Base-by-base conservation (phyloP, 2,113 vertebrate genomes). In the Sardina pilchardus region DNA sequence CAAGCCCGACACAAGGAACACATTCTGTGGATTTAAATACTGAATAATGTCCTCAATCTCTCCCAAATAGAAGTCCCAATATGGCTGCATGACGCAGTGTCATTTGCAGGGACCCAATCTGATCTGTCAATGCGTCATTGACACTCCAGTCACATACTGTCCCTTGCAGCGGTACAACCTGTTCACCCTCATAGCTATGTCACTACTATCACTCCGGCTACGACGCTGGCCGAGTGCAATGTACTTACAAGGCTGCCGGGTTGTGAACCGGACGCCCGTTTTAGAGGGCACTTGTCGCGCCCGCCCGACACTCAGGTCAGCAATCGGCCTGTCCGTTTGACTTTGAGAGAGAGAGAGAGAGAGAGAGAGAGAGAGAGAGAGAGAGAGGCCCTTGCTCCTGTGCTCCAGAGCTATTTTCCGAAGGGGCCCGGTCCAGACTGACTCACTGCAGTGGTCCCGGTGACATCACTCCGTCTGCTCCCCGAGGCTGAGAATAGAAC, bases 401-500 rank as follows among this genome's bases (percentile, higher is more conserved):
- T 2, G 16, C 6, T 4, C 4, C 26, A 75, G 14, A 75, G 30
- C 71, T 78, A 36, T 78, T 78, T 78, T 50, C 48, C 71, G n/a
- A 24, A 34, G 36, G 30, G 71, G 71, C 71, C 71, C 5, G 75
- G 87, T 88, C 81, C 84, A 86, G 86, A 88, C 86, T 90, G 87
- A 91, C 84, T 89, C 88, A 91, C 89, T 89, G 89, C 90, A 90
- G 89, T 88, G 87, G 89, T 88, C 85, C 71, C 67, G 83, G 86
- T 90, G 89, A 91, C 88, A 88, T 89, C 88, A 91, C 67, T 82
- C 53, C 0, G 84, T 90, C 84, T 90, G 84, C 16, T 78, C 30
- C 16, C 83, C 42, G 85, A 43, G 42, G 85, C 89, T 88, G 86
- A 89, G 67, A 85, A 89, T 89, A 87, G 88, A 87, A 82, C 34